Evolutionary conservation across 2,113 vertebrate species (phyloP).

Genomic region (Epinephelus fuscoguttatus): DNA sequence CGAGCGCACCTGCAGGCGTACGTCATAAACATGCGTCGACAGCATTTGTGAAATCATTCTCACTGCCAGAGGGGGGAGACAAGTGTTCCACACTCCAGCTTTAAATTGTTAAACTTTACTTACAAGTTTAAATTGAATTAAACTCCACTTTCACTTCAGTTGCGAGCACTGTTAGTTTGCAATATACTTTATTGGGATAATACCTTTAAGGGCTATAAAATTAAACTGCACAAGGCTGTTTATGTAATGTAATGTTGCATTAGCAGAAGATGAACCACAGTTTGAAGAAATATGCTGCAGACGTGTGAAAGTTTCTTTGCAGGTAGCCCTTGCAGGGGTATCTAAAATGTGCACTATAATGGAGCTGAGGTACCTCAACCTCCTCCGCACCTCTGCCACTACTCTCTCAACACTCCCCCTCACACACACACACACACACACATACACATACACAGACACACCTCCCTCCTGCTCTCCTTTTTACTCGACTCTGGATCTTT

Average conservation of each 20-base stretch:
- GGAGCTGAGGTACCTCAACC: constrained; percentile 44
- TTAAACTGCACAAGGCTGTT: constrained; percentile 27
- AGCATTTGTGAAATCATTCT: no score
- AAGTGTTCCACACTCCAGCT: no score
- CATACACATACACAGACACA: not conserved
- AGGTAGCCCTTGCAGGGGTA: constrained; percentile 41
- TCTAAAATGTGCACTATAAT: constrained; percentile 55
- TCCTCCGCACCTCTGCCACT: constrained; percentile 49
- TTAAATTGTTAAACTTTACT: constrained; percentile 26
- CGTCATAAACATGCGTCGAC: no score
- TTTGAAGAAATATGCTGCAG: constrained; percentile 32
- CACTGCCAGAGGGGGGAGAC: no score
- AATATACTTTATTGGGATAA: constrained; percentile 22
- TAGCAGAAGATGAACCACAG: constrained; percentile 23
- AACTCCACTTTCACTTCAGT: constrained; percentile 14
- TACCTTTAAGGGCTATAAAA: constrained; percentile 44
- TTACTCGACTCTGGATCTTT: constrained; percentile 41
- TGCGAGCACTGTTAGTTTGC: constrained; percentile 36
- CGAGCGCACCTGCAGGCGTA: no score
- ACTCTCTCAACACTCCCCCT: constrained; percentile 12
- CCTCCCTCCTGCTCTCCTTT: constrained; percentile 23
- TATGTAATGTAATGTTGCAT: constrained; percentile 11
- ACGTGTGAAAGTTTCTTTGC: constrained; percentile 39
- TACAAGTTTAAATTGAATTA: constrained; percentile 29
- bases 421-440: constrained; percentile 6